Percentiles rank a stretch among this genome's conserved stretches.
Evolutionary conservation across 2,888 invertebrate species (phyloP).

Genomic region (Lepidochitona cinerea): DNA sequence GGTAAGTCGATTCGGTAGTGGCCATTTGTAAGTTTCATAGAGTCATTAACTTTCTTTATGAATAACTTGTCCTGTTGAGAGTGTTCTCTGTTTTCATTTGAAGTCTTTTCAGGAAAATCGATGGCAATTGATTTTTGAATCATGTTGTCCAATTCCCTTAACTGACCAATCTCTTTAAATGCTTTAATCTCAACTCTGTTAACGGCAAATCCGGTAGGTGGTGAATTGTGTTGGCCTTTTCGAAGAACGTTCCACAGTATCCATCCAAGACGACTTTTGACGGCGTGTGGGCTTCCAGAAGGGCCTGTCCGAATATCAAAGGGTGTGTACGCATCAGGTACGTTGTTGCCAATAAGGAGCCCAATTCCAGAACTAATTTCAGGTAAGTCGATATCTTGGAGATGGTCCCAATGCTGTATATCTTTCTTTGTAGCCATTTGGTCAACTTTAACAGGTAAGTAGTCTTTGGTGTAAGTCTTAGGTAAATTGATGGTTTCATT

Average conservation of each 20-base stretch:
- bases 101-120: slow-evolving; percentile 23
- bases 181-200: slow-evolving; percentile 13
- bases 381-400: slow-evolving; percentile 14
- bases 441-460: slow-evolving; percentile 16
- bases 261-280: slow-evolving; percentile 21
- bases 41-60: slow-evolving; percentile 14
- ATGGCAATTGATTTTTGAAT: no score
- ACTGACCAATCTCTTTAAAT: slow-evolving; percentile 3
- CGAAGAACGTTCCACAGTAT: slow-evolving; percentile 26
- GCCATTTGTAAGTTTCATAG: slow-evolving; percentile 7
- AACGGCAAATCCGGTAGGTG: background rate
- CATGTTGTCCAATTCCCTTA: slow-evolving; percentile 16
- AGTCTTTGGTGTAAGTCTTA: slow-evolving; percentile 16
- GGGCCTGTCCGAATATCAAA: slow-evolving; percentile 21
- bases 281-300: slow-evolving; percentile 28
- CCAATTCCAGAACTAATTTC: slow-evolving; percentile 16
- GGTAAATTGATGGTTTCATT: slow-evolving; percentile 19
- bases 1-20: slow-evolving; percentile 19
- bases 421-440: slow-evolving; percentile 24
- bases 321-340: slow-evolving; percentile 27
- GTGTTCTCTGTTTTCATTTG: slow-evolving; percentile 14
- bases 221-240: background rate
- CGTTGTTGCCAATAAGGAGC: slow-evolving; percentile 26
- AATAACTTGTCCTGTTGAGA: slow-evolving; percentile 14
- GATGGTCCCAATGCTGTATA: slow-evolving; percentile 21